phyloP scores from a whole-genome alignment of 2,888 invertebrate genomes.

The Tortricodes alternella region DNA sequence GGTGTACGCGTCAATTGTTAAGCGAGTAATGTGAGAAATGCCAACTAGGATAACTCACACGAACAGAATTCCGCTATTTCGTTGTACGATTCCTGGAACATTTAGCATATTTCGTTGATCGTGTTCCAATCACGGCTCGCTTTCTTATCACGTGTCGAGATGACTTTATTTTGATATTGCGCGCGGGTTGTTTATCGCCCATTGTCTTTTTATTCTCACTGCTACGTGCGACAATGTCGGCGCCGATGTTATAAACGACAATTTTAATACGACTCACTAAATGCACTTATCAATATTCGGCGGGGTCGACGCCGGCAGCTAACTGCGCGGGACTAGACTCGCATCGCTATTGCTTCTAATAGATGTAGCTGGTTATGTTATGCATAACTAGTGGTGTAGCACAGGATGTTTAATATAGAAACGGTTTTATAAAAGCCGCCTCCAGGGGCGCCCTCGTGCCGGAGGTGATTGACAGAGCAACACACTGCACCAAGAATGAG shows the following conservation, averaged over 20 bases:
- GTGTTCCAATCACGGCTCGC: conserved; percentile 37
- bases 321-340: conserved; percentile 40
- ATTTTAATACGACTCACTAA: conserved; percentile 9
- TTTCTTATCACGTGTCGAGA: conserved; percentile 67
- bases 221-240: conserved; percentile 54
- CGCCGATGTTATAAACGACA: conserved; percentile 38
- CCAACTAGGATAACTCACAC: conserved; percentile 21
- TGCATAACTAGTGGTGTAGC: conserved; percentile 12
- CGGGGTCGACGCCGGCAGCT: conserved; percentile 39
- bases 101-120: conserved; percentile 46
- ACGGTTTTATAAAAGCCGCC: not conserved
- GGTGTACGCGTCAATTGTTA: conserved; percentile 17
- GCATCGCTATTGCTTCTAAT: conserved; percentile 39
- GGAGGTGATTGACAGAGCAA: conserved; percentile 1
- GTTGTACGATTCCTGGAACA: conserved; percentile 56
- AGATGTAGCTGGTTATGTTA: conserved; percentile 1
- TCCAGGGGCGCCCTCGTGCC: not conserved
- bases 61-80: conserved; percentile 43
- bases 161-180: conserved; percentile 79
- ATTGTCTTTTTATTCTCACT: conserved; percentile 62
- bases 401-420: conserved; percentile 14
- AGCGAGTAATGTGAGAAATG: conserved; percentile 25
- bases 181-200: conserved; percentile 63
- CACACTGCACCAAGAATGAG: not conserved
- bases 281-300: conserved; percentile 38